These are phyloP conservation scores for Mus caroli DNA, from an alignment of 2,797 vertebrate species.

Conservation along the genomic window DNA sequence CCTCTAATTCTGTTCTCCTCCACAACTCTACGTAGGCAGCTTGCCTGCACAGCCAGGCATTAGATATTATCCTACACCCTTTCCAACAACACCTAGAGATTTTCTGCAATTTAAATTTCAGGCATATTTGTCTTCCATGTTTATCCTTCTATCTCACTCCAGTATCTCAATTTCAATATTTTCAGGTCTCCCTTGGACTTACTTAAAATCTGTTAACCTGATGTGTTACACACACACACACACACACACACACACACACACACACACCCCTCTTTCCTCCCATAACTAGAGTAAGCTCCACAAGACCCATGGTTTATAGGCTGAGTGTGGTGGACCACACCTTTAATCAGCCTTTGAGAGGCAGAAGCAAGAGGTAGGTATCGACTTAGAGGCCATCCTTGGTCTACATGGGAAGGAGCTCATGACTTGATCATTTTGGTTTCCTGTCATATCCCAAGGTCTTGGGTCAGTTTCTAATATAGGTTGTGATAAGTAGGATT, in stretches of 20 bases:
- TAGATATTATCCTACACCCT: background rate
- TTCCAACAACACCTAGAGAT: background rate
- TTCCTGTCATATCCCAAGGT: background rate
- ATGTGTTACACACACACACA: background rate
- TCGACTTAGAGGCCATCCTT: background rate
- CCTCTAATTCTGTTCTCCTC: background rate
- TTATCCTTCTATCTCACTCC: background rate
- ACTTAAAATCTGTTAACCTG: background rate
- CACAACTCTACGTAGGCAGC: background rate
- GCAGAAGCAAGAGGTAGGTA: background rate
- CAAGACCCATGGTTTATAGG: background rate
- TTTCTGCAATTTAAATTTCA: slow-evolving; percentile 18
- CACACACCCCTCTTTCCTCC: background rate
- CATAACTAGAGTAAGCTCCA: background rate
- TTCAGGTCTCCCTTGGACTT: background rate
- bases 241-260: background rate
- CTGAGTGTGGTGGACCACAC: background rate
- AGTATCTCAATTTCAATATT: slow-evolving; percentile 4
- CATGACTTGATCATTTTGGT: background rate
- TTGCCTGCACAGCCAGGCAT: background rate
- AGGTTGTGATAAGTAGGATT: background rate
- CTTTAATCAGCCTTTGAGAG: background rate
- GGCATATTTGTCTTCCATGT: background rate
- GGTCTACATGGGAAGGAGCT: background rate
- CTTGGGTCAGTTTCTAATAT: background rate